Evolutionary conservation across 2,888 invertebrate genomes (phyloP).

Genomic region (Agrotis segetum): DNA sequence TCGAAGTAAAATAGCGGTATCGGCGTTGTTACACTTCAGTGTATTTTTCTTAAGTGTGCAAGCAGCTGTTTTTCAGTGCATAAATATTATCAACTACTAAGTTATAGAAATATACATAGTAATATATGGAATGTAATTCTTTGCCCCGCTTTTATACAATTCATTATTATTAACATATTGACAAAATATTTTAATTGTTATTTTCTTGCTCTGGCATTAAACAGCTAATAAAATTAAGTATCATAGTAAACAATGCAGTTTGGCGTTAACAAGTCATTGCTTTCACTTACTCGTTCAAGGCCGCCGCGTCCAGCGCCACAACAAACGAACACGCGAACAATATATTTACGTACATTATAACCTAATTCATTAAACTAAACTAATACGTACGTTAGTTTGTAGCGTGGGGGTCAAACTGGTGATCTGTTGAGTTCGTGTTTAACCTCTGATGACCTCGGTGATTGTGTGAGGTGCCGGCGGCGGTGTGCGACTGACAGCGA

Average conservation of each 20-base stretch:
- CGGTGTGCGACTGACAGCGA: slow-evolving; percentile 23
- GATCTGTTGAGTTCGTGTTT: slow-evolving; percentile 17
- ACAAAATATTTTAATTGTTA: too few relatives aligned
- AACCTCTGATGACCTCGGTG: slow-evolving; percentile 41
- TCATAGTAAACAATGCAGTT: slow-evolving; percentile 15
- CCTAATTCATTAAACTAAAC: slow-evolving; percentile 10
- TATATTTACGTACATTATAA: slow-evolving; percentile 47
- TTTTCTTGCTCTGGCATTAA: not conserved
- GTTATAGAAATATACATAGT: too few relatives aligned
- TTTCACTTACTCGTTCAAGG: slow-evolving; percentile 71
- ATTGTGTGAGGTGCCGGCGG: slow-evolving; percentile 23
- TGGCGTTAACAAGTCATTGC: slow-evolving; percentile 16
- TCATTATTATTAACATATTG: too few relatives aligned
- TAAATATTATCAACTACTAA: not conserved
- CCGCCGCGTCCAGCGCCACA: slow-evolving; percentile 63
- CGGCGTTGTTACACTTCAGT: not conserved
- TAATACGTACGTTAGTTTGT: slow-evolving; percentile 54
- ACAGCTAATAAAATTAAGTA: not conserved
- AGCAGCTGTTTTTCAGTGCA: slow-evolving; percentile 8
- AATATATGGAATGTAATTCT: too few relatives aligned
- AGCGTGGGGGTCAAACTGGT: slow-evolving; percentile 27
- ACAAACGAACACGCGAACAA: slow-evolving; percentile 54
- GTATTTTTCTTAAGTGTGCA: not conserved
- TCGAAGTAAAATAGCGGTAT: not conserved
- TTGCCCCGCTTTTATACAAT: too few relatives aligned